Evolutionary conservation across 2,113 vertebrate genomes (phyloP), one percentile per base, ranked within the genome.

Genomic region (Spea bombifrons): DNA sequence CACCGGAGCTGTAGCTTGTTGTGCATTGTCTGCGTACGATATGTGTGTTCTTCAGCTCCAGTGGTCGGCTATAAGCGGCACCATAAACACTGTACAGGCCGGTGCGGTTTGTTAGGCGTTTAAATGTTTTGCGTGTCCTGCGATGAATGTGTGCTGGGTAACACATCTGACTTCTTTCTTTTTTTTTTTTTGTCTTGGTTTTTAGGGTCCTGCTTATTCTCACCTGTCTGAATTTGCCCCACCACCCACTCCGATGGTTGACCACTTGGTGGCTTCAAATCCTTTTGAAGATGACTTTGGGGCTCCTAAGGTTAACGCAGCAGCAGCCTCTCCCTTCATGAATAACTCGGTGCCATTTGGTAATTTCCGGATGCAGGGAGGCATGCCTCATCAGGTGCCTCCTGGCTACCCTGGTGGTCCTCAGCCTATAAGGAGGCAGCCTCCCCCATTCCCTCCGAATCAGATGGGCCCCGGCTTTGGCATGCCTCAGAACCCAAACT

Each of bases 281-380:
- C 96, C 97, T 0, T 99, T 99, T 72, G 97, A 99, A 8, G 97
- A 99, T 91, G 97, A 99, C 85, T 98, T 98, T n/a, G 93, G 93
- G 3, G 83, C 94, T 2, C 94, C 95, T 5, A 93, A 95, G 15
- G 92, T 94, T 76, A 94, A 94, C 4, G 84, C 83, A 0, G 81
- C 91, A 0, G 83, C 81, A 5, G 87, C 88, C 61, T 93, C 75
- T 76, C 91, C 95, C 0, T 98, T 98, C 85, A 88, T 97, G n/a
- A 89, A 94, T 68, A 95, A 90, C 75, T 94, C 95, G 0, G 87
- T 89, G 0, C 90, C 92, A 1, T 94, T 92, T 75, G 91, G 90
- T 8, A 84, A 87, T 48, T 94, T 91, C 83, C 91, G 92, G 0
- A 76, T 93, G 84, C 86, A 94, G 87, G 90, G 93, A 71, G 74